phyloP scores from a whole-genome alignment of 2,888 invertebrate species.

The Bellardia bayeri region DNA sequence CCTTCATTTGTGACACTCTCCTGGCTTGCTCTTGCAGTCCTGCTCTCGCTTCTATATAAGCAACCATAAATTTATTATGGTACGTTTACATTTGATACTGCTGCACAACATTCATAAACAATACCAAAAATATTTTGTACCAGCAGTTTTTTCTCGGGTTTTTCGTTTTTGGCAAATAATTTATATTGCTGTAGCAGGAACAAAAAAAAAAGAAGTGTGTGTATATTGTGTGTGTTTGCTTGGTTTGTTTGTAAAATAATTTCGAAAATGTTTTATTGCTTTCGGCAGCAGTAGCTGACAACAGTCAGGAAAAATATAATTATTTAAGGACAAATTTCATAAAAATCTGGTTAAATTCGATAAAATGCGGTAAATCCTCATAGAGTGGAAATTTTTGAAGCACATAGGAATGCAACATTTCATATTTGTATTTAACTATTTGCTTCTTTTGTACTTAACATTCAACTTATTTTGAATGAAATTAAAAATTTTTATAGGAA shows the following conservation, averaged over 20 bases:
- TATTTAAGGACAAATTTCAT: conserved; percentile 17
- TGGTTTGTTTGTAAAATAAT: conserved; percentile 45
- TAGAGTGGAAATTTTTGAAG: too few relatives aligned
- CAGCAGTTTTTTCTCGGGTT: neutral
- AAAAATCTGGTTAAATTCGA: neutral
- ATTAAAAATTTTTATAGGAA: too few relatives aligned
- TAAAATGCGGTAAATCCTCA: too few relatives aligned
- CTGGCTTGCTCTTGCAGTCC: neutral
- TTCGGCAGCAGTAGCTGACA: conserved; percentile 52
- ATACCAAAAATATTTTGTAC: conserved; percentile 44
- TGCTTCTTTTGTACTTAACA: too few relatives aligned
- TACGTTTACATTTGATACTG: conserved; percentile 22
- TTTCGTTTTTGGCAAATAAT: conserved; percentile 59
- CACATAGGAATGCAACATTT: too few relatives aligned
- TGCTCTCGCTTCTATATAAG: neutral
- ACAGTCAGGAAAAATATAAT: conserved; percentile 1
- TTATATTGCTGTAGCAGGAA: conserved; percentile 39
- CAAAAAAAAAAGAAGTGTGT: neutral
- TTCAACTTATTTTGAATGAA: too few relatives aligned
- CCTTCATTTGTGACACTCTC: conserved; percentile 54
- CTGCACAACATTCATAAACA: conserved; percentile 44
- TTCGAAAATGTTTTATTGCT: conserved; percentile 65
- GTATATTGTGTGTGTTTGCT: too few relatives aligned
- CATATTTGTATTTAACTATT: too few relatives aligned
- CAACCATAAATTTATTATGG: conserved; percentile 40